A percentile compares a stretch with the other conserved stretches of the same genome.
These are phyloP conservation scores for Sinella curviseta DNA, from an alignment of 1,140 invertebrate genomes.

Conservation along the genomic window DNA sequence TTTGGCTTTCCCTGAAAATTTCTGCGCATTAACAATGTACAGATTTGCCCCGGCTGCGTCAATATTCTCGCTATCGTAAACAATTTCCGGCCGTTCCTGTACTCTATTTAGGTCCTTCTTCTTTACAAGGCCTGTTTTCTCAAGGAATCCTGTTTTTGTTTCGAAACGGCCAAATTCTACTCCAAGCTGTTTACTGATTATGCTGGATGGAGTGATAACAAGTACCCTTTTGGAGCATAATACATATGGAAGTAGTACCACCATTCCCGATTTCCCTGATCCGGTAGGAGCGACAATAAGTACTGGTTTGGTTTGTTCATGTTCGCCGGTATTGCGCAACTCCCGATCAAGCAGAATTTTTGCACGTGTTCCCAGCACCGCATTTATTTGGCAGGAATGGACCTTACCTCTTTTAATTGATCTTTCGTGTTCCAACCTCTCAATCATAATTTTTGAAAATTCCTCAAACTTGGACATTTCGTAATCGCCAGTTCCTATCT, in stretches of 20 bases:
- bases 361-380: not conserved
- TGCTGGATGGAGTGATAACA: constrained; percentile 12
- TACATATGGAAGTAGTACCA: constrained; percentile 29
- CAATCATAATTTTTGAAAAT: too few species aligned
- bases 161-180: not conserved
- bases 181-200: constrained; percentile 7
- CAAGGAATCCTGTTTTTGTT: not conserved
- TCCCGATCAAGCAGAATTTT: not conserved
- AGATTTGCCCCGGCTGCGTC: not conserved
- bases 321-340: not conserved
- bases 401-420: too few species aligned
- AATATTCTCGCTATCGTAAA: not conserved
- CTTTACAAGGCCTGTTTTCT: not conserved
- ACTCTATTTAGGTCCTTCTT: not conserved
- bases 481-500: too few species aligned
- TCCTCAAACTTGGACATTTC: too few species aligned
- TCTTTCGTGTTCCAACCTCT: too few species aligned
- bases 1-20: constrained; percentile 24
- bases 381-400: constrained; percentile 13
- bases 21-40: constrained; percentile 31
- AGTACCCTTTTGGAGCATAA: constrained; percentile 24
- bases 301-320: constrained; percentile 9
- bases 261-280: constrained; percentile 32
- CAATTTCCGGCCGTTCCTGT: not conserved
- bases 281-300: constrained; percentile 34